These are phyloP conservation scores for Trichonephila clavata DNA, from an alignment of 1,140 invertebrate genomes.

Conservation along the genomic window DNA sequence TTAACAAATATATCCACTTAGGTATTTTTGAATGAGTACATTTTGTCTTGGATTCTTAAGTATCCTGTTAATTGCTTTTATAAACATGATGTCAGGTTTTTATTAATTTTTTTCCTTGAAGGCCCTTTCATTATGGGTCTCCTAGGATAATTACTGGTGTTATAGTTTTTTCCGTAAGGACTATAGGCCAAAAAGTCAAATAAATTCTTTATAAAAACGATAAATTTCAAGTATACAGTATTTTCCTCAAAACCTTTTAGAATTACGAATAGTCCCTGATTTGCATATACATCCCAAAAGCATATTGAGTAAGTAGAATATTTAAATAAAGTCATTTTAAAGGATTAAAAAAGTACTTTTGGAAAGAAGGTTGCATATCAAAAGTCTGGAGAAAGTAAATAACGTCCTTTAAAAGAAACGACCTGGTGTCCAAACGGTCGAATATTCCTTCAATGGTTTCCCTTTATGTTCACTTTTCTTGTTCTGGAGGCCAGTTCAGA, in stretches of 20 bases:
- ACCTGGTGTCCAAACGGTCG: constrained; percentile 10
- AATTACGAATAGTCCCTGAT: not conserved
- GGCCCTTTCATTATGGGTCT: too few relatives aligned
- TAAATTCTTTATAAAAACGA: not conserved
- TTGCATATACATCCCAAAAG: not conserved
- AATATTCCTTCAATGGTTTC: not conserved
- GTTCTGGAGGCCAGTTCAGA: not conserved
- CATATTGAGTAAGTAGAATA: not conserved
- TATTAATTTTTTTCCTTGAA: too few relatives aligned
- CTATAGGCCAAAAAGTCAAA: too few relatives aligned
- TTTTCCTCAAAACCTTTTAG: not conserved
- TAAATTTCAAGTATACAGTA: not conserved
- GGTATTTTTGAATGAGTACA: too few relatives aligned
- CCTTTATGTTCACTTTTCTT: constrained; percentile 5
- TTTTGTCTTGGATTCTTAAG: too few relatives aligned
- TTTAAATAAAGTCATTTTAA: constrained; percentile 14
- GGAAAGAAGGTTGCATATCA: not conserved
- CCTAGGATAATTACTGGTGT: too few relatives aligned
- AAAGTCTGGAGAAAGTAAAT: not conserved
- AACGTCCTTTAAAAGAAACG: not conserved
- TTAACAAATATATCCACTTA: too few relatives aligned
- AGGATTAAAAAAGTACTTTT: not conserved
- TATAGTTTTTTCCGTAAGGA: too few relatives aligned
- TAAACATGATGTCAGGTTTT: too few relatives aligned
- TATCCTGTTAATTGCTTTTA: too few relatives aligned